phyloP scores from a whole-genome alignment of 2,113 vertebrate genomes.

The Gobius niger region DNA sequence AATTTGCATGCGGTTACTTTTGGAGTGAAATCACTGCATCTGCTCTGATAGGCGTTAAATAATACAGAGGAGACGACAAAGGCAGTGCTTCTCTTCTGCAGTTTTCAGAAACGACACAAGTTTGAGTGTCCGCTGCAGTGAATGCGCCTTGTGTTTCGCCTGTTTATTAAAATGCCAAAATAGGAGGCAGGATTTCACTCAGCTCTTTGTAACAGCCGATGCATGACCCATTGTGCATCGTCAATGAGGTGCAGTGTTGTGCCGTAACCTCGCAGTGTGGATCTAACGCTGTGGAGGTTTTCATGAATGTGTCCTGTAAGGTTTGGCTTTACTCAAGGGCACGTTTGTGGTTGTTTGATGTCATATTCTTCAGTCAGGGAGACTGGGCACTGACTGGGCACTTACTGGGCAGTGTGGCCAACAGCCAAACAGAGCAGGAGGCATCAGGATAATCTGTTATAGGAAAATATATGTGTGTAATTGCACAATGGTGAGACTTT shows the following conservation, averaged over 20 bases:
- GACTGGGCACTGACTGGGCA: background rate
- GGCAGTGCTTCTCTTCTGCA: too few relatives aligned
- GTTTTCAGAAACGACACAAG: too few relatives aligned
- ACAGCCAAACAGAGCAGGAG: background rate
- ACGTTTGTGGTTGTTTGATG: background rate
- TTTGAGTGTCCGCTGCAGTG: background rate
- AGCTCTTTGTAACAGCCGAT: background rate
- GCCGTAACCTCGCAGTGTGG: too few relatives aligned
- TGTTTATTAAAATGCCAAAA: background rate
- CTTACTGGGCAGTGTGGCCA: background rate
- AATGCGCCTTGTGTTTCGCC: background rate
- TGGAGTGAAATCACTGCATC: background rate
- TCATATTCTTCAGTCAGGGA: background rate
- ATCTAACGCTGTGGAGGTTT: background rate
- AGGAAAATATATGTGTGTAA: too few relatives aligned
- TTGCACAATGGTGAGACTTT: too few relatives aligned
- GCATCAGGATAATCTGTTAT: too few relatives aligned
- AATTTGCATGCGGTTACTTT: background rate
- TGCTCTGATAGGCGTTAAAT: background rate
- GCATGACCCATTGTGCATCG: background rate
- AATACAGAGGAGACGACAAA: background rate
- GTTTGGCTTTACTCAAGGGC: background rate
- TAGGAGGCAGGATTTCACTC: background rate
- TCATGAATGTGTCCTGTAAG: background rate
- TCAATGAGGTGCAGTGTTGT: background rate